These are phyloP conservation scores for Cyaniris semiargus DNA, from an alignment of 2,888 invertebrate genomes.

Conservation along the genomic window DNA sequence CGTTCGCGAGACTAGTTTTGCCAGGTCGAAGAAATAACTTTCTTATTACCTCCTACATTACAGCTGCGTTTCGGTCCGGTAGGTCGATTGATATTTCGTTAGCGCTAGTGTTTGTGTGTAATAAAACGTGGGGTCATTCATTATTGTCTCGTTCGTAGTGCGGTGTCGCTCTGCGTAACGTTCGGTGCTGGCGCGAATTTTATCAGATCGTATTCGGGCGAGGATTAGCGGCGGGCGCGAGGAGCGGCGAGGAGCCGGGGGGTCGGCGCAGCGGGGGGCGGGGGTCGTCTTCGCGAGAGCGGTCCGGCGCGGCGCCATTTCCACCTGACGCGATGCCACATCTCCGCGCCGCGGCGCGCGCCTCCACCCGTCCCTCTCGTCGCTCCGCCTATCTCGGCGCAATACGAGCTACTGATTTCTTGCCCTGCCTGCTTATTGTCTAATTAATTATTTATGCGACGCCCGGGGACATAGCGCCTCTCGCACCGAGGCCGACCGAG, in stretches of 20 bases:
- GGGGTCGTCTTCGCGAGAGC: conserved; percentile 68
- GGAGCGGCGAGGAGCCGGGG: conserved; percentile 55
- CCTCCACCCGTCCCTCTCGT: conserved; percentile 67
- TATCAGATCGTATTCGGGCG: conserved; percentile 78
- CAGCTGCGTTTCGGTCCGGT: conserved; percentile 58
- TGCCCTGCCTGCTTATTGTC: conserved; percentile 77
- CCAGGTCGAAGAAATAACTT: conserved; percentile 79
- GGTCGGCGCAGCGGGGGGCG: conserved; percentile 51
- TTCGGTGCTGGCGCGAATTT: conserved; percentile 80
- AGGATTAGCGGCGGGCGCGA: conserved; percentile 70
- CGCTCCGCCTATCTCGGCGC: conserved; percentile 73
- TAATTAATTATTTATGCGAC: conserved; percentile 79
- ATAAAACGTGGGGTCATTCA: conserved; percentile 72
- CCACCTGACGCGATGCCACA: conserved; percentile 80
- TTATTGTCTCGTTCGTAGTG: conserved; percentile 70
- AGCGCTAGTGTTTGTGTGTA: conserved; percentile 63
- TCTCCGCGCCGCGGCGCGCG: conserved; percentile 71
- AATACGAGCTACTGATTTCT: conserved; percentile 79
- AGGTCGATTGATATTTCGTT: conserved; percentile 58
- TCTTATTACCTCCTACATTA: conserved; percentile 68
- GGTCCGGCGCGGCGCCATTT: conserved; percentile 71
- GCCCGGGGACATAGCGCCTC: conserved; percentile 66
- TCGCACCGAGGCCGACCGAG: conserved; percentile 57
- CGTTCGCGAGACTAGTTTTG: conserved; percentile 79
- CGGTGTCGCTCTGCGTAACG: conserved; percentile 76